These are phyloP conservation scores for Liasis olivaceus DNA, from an alignment of 2,797 vertebrate species.

Conservation along the genomic window DNA sequence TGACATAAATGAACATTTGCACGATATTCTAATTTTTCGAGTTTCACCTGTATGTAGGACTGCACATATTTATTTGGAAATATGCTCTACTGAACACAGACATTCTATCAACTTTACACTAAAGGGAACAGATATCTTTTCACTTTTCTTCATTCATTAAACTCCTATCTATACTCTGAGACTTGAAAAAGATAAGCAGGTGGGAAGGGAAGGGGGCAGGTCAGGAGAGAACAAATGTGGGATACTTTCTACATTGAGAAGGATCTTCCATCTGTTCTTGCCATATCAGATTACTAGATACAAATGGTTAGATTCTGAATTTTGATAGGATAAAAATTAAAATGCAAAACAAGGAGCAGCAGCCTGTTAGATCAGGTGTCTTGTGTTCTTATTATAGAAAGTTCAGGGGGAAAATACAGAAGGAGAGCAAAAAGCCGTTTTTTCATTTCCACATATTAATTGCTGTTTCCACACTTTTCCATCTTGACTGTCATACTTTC, in stretches of 20 bases:
- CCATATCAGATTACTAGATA: slow-evolving; percentile 22
- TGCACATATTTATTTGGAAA: background rate
- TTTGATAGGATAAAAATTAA: slow-evolving; percentile 17
- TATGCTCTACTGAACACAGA: background rate
- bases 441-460: slow-evolving; percentile 29
- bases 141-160: background rate
- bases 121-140: background rate
- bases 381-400: slow-evolving; percentile 7
- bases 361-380: slow-evolving; percentile 17
- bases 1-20: no score
- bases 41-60: no score
- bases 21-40: no score
- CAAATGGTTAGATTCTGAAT: background rate
- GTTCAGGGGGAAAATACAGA: background rate
- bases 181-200: slow-evolving; percentile 2
- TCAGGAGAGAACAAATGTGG: background rate
- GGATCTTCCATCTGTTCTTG: slow-evolving; percentile 18
- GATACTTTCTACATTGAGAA: slow-evolving; percentile 4
- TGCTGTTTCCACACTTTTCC: slow-evolving; percentile 17
- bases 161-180: background rate
- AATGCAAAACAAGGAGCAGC: background rate
- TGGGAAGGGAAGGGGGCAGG: background rate
- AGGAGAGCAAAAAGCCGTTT: background rate
- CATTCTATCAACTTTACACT: background rate
- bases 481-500: slow-evolving; percentile 2